phyloP scores from a whole-genome alignment of 2,113 vertebrate genomes.

The Trematocara unimaculatum region DNA sequence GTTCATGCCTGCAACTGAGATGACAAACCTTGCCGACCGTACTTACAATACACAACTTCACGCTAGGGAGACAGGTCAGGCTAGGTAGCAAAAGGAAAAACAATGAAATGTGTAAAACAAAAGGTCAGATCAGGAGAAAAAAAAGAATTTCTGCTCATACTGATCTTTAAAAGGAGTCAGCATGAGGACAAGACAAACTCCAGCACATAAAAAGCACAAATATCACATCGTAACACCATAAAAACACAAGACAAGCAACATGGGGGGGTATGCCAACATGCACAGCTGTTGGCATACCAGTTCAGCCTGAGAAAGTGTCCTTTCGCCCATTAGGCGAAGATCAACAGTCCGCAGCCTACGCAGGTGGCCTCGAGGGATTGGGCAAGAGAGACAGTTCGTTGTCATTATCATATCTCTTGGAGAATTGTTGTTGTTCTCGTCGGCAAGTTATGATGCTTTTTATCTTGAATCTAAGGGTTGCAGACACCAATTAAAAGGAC shows the following conservation, averaged over 20 bases:
- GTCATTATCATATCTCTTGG: background rate
- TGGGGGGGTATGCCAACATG: background rate
- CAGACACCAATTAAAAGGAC: background rate
- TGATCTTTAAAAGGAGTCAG: background rate
- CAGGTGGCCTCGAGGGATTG: background rate
- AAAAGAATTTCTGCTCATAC: background rate
- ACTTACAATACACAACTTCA: background rate
- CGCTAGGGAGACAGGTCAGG: background rate
- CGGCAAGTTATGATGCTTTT: background rate
- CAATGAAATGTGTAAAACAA: background rate
- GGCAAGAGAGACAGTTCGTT: background rate
- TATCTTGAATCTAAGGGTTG: background rate
- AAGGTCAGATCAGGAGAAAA: background rate
- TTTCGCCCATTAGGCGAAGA: background rate
- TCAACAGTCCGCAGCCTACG: background rate
- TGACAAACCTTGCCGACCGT: background rate
- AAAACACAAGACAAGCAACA: background rate
- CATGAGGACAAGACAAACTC: background rate
- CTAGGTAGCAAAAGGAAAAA: background rate
- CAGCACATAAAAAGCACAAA: background rate
- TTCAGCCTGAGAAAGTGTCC: background rate
- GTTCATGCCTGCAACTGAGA: background rate
- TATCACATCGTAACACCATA: background rate
- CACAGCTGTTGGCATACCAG: background rate
- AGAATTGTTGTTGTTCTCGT: background rate